A percentile compares a stretch with the other conserved stretches of the same genome.
Evolutionary conservation across 2,888 invertebrate genomes (phyloP).

Genomic region (Dromius quadrimaculatus): DNA sequence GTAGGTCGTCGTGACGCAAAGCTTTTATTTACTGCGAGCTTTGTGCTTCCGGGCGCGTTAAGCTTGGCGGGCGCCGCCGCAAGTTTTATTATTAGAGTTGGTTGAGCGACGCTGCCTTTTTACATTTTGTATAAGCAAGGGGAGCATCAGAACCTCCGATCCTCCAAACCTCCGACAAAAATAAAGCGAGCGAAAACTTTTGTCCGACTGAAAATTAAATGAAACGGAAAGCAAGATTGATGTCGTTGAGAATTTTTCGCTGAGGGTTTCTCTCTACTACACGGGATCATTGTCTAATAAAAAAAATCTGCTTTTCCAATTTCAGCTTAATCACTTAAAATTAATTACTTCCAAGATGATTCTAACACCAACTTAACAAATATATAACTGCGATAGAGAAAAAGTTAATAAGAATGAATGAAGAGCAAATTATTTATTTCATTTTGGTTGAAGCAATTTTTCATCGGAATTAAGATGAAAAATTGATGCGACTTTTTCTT

Average conservation of each 20-base stretch:
- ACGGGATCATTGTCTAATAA: constrained; percentile 48
- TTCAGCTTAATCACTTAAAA: constrained; percentile 21
- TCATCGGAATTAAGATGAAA: no score
- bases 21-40: constrained; percentile 51
- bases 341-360: constrained; percentile 26
- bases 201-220: constrained; percentile 50
- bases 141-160: constrained; percentile 7
- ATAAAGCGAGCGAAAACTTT: constrained; percentile 48
- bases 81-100: constrained; percentile 50
- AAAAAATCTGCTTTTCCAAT: constrained; percentile 41
- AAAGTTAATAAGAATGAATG: constrained; percentile 5
- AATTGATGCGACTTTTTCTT: no score
- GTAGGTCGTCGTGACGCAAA: constrained; percentile 27
- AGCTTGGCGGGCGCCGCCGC: constrained; percentile 47
- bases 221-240: constrained; percentile 51
- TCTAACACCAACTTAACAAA: constrained; percentile 20
- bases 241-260: constrained; percentile 47
- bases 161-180: constrained; percentile 8
- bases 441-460: no score
- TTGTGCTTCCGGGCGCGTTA: constrained; percentile 48
- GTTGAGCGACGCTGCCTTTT: constrained; percentile 44
- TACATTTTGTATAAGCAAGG: constrained; percentile 51
- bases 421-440: constrained; percentile 10
- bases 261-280: constrained; percentile 25
- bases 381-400: constrained; percentile 3